Base-by-base conservation (phyloP, 1,140 invertebrate genomes). In the Thaumatotibia leucotreta region DNA sequence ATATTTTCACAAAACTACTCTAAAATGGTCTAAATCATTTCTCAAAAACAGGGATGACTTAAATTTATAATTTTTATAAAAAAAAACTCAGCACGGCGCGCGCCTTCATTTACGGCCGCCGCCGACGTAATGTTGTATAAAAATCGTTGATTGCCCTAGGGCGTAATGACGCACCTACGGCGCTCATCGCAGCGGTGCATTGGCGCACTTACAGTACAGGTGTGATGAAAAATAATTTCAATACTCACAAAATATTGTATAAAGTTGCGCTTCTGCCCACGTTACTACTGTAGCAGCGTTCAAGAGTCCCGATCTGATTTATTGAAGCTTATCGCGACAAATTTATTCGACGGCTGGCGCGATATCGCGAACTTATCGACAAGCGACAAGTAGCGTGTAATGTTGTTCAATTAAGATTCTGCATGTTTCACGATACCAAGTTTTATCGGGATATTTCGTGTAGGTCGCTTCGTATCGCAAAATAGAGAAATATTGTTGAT, bases 301-400 rank as follows among this genome's bases (percentile, higher is more conserved):
- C 49, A 54, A 65, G 31, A 54, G 63, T 54, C 27, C 4, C 63
- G 29, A 29, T 32, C 62, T 65, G 63, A 65, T 52, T 65, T 65
- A 65, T 65, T 29, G 62, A 31, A 31, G 49, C 29, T 65, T 65
- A 65, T 65, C 39, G 63, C 29, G 63, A 65, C 63, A 65, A 65
- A 65, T 65, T 65, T 65, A 65, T 65, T 52, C 63, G 63, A 49
- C 45, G 29, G 49, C 32, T 63, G 29, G 45, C 33, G 50, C 63
- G 45, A 54, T 65, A 52, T 65, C 63, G 45, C 45, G 17, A 54
- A 65, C 24, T 65, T 65, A 65, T 65, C 49, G 63, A 49, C 20
- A 61, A 31, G 31, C 39, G 66, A 58, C 17, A 58, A 58, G 24
- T 14, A 17, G 23, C 23, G 9, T 8, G 49, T 58, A 29, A 31